phyloP scores from a whole-genome alignment of 2,797 vertebrate species.

The Sarcophilus harrisii region DNA sequence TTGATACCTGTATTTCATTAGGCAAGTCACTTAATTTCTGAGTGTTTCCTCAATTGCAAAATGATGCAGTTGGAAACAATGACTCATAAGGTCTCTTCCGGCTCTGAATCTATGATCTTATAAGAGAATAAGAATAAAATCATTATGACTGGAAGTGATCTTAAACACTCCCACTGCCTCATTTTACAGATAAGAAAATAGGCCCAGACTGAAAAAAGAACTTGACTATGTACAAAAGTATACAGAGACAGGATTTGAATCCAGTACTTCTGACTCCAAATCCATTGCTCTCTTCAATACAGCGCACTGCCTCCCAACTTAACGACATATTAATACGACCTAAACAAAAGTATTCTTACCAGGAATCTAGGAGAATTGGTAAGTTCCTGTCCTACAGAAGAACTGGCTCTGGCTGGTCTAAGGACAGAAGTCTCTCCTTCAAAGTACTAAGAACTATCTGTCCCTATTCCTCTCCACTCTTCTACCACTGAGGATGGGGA shows the following conservation, averaged over 20 bases:
- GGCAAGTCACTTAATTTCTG: not conserved
- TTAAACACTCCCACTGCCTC: not conserved
- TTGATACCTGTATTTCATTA: not conserved
- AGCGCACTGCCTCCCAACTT: not conserved
- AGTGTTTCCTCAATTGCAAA: not conserved
- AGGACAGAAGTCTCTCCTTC: not conserved
- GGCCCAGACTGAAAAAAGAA: not conserved
- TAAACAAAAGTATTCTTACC: not conserved
- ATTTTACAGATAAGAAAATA: not conserved
- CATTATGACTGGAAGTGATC: not conserved
- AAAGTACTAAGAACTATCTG: not conserved
- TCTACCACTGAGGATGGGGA: not conserved
- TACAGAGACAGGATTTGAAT: not conserved
- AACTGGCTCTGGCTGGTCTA: not conserved
- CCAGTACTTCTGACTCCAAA: not conserved
- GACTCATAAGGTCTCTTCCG: not conserved
- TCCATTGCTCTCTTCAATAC: not conserved
- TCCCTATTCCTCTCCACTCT: not conserved
- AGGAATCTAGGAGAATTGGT: not conserved
- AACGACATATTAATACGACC: not conserved
- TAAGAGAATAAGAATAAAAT: not conserved
- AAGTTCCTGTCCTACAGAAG: not conserved
- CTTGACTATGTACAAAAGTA: not conserved
- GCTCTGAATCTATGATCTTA: not conserved
- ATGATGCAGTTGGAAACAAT: not conserved